A percentile compares a stretch with the other conserved stretches of the same genome.
Conservation (phyloP, 2,888 invertebrate species). For the Palloptera scutellata region DNA sequence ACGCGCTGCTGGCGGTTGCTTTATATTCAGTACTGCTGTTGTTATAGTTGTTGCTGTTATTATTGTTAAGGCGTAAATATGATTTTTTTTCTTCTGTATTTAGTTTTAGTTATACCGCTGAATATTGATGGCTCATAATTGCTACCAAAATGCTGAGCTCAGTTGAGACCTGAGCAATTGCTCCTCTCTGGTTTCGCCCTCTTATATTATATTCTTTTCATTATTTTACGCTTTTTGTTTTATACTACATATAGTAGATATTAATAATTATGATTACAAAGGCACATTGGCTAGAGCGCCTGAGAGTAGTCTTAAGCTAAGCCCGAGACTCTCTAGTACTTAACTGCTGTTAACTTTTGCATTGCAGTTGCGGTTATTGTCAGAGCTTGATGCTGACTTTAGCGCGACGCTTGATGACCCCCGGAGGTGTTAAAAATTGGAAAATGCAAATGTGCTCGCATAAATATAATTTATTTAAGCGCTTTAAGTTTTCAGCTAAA, state of each 20-base stretch:
- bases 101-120: not conserved
- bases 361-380: not conserved
- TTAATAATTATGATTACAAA: slow-evolving; percentile 37
- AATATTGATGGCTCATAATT: slow-evolving; percentile 45
- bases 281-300: too few species aligned
- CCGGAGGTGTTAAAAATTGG: slow-evolving; percentile 62
- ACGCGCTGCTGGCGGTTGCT: not conserved
- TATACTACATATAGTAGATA: too few species aligned
- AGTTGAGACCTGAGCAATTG: slow-evolving; percentile 19
- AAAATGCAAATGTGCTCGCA: slow-evolving; percentile 58
- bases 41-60: not conserved
- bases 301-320: too few species aligned
- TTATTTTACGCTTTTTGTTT: too few species aligned
- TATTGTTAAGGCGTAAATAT: not conserved
- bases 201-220: not conserved
- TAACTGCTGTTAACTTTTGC: slow-evolving; percentile 31
- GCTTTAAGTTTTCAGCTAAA: slow-evolving; percentile 18
- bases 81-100: slow-evolving; percentile 8
- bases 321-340: too few species aligned
- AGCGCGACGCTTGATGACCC: slow-evolving; percentile 49
- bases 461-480: slow-evolving; percentile 57
- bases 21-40: not conserved
- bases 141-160: slow-evolving; percentile 34
- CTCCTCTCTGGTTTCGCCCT: slow-evolving; percentile 31
- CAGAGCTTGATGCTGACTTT: too few species aligned